phyloP scores from a whole-genome alignment of 2,113 vertebrate genomes.

The Blennius ocellaris region DNA sequence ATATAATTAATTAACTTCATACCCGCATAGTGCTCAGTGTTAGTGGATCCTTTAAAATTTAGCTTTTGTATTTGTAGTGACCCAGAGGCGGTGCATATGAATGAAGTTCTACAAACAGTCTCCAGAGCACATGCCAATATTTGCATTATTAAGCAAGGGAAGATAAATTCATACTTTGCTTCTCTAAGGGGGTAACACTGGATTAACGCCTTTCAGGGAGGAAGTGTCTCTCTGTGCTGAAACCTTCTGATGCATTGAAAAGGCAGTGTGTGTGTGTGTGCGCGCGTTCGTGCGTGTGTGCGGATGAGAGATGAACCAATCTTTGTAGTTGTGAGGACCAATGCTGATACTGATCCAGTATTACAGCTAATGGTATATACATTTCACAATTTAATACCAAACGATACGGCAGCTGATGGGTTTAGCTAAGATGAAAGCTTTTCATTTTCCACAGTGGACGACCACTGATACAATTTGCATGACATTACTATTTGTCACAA shows the following conservation, averaged over 20 bases:
- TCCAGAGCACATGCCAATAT: conserved; percentile 5
- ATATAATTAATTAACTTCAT: not conserved
- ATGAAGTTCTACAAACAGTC: conserved; percentile 11
- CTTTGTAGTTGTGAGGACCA: not conserved
- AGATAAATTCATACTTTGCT: conserved; percentile 1
- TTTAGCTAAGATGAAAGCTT: conserved; percentile 5
- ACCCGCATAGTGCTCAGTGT: not conserved
- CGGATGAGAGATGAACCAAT: not conserved
- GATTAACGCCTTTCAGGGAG: conserved; percentile 4
- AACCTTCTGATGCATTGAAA: conserved; percentile 1
- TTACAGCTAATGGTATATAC: not conserved
- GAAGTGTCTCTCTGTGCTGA: not conserved
- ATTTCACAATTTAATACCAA: not conserved
- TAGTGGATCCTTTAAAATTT: conserved; percentile 13
- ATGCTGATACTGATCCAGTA: not conserved
- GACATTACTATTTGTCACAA: conserved; percentile 12
- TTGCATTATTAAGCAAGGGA: conserved; percentile 6
- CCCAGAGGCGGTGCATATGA: not conserved
- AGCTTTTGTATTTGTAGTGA: conserved; percentile 3
- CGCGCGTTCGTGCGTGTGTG: not conserved
- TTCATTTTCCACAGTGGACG: conserved; percentile 8
- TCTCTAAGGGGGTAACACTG: conserved; percentile 12
- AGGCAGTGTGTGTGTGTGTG: not conserved
- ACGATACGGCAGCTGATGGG: not conserved
- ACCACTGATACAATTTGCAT: not conserved